A percentile compares a stretch with the other conserved stretches of the same genome.
These are phyloP conservation scores for Craniophora ligustri DNA, from an alignment of 2,888 invertebrate genomes.

Conservation along the genomic window DNA sequence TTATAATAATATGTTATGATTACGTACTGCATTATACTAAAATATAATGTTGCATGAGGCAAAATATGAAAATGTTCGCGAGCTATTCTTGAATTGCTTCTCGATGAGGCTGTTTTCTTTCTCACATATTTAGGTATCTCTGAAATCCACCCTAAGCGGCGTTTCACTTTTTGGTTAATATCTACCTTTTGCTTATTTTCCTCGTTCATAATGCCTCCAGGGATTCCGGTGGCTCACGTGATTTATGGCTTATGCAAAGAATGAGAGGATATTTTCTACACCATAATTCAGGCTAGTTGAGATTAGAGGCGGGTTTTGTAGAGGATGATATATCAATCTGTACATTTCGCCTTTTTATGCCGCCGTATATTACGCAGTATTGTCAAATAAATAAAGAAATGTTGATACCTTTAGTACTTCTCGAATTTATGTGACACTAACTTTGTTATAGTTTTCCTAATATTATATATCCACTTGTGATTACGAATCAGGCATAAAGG, in stretches of 20 bases:
- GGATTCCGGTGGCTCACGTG: conserved; percentile 80
- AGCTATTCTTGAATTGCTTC: conserved; percentile 40
- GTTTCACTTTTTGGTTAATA: conserved; percentile 76
- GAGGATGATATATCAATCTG: conserved; percentile 81
- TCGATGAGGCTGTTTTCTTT: conserved; percentile 47
- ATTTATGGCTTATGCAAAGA: conserved; percentile 87
- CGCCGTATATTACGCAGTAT: conserved; percentile 60
- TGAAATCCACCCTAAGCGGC: conserved; percentile 55
- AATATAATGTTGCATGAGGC: conserved; percentile 27
- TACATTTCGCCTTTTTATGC: conserved; percentile 62
- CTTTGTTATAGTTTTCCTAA: conserved; percentile 30
- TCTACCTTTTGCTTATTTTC: conserved; percentile 82
- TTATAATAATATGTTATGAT: background rate
- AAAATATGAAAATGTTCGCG: conserved; percentile 26
- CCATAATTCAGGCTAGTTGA: conserved; percentile 85
- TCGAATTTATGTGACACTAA: conserved; percentile 49
- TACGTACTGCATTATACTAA: conserved; percentile 25
- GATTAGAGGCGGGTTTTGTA: conserved; percentile 77
- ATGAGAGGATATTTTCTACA: conserved; percentile 85
- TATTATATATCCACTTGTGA: no score
- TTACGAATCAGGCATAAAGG: conserved; percentile 9
- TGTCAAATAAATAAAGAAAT: conserved; percentile 60
- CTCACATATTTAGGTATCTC: conserved; percentile 54
- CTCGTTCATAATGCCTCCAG: conserved; percentile 77
- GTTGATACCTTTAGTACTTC: conserved; percentile 41